phyloP scores from a whole-genome alignment of 2,797 vertebrate species.

The Myiothlypis chrysogaster region DNA sequence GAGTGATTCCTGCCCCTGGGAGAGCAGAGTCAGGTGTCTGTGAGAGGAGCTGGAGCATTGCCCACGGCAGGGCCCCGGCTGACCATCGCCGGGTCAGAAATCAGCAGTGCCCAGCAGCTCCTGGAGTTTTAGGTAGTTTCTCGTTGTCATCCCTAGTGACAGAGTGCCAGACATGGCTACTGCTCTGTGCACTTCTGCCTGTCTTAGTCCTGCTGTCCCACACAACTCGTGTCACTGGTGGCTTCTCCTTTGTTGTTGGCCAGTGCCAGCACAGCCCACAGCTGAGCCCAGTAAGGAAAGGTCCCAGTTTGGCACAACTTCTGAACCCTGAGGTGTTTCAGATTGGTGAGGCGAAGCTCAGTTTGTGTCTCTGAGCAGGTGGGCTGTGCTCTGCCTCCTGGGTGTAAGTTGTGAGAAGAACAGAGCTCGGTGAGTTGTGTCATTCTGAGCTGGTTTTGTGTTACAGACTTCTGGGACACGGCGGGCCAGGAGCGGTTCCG shows the following conservation, averaged over 20 bases:
- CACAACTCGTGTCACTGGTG: not conserved
- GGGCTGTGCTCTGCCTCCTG: not conserved
- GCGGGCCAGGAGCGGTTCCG: conserved; percentile 95
- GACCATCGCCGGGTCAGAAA: not conserved
- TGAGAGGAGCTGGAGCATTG: not conserved
- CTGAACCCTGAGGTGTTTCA: not conserved
- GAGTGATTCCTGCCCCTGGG: not conserved
- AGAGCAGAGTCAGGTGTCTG: not conserved
- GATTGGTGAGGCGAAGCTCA: not conserved
- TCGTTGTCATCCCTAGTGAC: not conserved
- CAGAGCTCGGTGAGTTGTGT: not conserved
- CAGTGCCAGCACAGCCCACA: not conserved
- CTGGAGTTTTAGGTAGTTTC: not conserved
- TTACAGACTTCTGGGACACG: conserved; percentile 95
- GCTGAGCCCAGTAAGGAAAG: not conserved
- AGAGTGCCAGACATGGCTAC: not conserved
- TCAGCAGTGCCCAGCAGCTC: not conserved
- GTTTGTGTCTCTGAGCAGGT: not conserved
- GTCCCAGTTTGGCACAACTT: not conserved
- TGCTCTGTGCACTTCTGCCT: not conserved
- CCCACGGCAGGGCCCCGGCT: not conserved
- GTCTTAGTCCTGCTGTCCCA: not conserved
- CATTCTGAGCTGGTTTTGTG: not conserved
- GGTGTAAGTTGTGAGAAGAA: not conserved
- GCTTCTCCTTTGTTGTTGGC: no score